A percentile compares a stretch with the other conserved stretches of the same genome.
Evolutionary conservation across 2,113 vertebrate genomes (phyloP).

Genomic region (Daboia siamensis): DNA sequence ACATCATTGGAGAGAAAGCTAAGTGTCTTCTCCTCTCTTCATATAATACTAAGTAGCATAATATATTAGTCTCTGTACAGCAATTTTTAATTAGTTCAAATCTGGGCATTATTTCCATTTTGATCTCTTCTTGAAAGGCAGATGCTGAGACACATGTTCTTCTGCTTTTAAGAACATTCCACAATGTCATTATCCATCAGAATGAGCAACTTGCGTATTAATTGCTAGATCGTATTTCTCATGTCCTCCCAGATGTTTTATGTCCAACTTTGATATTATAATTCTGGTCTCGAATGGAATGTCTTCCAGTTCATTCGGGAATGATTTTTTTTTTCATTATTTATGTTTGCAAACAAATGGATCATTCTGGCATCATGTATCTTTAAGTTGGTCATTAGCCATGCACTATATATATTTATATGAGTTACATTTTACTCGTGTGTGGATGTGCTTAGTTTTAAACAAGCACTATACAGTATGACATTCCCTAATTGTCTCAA

Average conservation of each 20-base stretch:
- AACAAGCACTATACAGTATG: background rate
- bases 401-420: background rate
- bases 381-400: background rate
- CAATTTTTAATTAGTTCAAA: background rate
- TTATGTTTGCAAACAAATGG: background rate
- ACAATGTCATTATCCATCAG: background rate
- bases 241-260: background rate
- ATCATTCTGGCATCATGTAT: background rate
- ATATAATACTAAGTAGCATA: background rate
- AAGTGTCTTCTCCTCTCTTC: background rate
- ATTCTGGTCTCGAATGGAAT: background rate
- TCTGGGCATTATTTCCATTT: background rate
- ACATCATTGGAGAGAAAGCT: background rate
- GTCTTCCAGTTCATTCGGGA: background rate
- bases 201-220: background rate
- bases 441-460: background rate
- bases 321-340: background rate
- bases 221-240: background rate
- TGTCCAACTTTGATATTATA: background rate
- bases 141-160: background rate
- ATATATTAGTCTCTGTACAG: background rate
- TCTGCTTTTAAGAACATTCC: background rate
- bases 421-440: background rate
- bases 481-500: background rate
- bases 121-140: background rate